Evolutionary conservation across 1,140 invertebrate genomes (phyloP), one percentile per base, ranked within the genome.

Genomic region (Stegodyphus dumicola): DNA sequence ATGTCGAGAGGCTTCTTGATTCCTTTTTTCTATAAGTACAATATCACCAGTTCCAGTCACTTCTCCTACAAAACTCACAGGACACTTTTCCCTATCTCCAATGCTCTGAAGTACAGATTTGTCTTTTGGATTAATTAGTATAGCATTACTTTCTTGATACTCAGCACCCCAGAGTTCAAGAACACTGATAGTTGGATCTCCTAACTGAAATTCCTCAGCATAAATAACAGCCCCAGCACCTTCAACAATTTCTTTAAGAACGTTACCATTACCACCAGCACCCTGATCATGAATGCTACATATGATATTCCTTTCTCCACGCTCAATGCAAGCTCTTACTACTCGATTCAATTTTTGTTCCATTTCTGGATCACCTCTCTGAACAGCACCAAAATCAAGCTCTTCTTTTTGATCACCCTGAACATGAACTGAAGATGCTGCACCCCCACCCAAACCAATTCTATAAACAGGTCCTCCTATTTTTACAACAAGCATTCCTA

Each of bases 331-430:
- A 6, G 95, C 96, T 87, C 98, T 92, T 1, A 99, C 95, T 7
- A 99, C 93, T 86, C 98, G 92, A 90, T 99, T 99, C 11, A 99
- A 89, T 91, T 99, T 99, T 89, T 99, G 97, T 88, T 98, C 98
- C 98, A 99, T 99, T 92, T 99, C 98, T 2, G 98, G 95, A 92
- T 99, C 98, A 60, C 98, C 97, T 91, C 98, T 92, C 92, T 99
- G 98, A 0, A 99, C 98, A 6, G 98, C 98, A 88, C 95, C 96
- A 89, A 98, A 98, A 91, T 99, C 98, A 6, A 99, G 90, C 84
- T 96, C 95, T 4, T 93, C 92, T 88, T 95, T 94, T 88, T 97
- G 95, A 84, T 96, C 95, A 65, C 90, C 90, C 88, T 91, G 90
- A 64, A 91, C 89, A 77, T 97, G 94, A n/a, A 99, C 95, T 0